phyloP scores from a whole-genome alignment of 2,888 invertebrate genomes.

The Biston betularia region DNA sequence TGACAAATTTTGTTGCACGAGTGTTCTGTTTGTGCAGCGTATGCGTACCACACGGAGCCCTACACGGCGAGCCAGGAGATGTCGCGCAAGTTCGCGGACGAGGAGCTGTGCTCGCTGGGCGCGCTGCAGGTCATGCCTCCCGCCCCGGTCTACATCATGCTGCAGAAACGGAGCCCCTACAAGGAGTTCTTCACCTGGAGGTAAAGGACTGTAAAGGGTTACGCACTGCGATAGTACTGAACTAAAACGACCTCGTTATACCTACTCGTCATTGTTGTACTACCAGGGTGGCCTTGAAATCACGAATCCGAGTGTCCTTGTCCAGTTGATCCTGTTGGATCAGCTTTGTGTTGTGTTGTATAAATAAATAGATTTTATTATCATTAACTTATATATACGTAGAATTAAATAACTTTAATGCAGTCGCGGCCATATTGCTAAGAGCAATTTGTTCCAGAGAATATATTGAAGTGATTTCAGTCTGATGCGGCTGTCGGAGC shows the following conservation, averaged over 20 bases:
- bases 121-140: slow-evolving; percentile 73
- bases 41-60: slow-evolving; percentile 84
- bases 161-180: slow-evolving; percentile 73
- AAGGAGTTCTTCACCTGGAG: slow-evolving; percentile 78
- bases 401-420: too few relatives aligned
- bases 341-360: too few relatives aligned
- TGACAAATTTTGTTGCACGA: too few relatives aligned
- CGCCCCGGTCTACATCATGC: slow-evolving; percentile 70
- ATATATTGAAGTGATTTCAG: slow-evolving; percentile 47
- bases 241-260: too few relatives aligned
- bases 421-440: too few relatives aligned
- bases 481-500: slow-evolving; percentile 70
- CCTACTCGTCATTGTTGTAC: not conserved
- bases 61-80: slow-evolving; percentile 79
- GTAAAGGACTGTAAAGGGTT: slow-evolving; percentile 44
- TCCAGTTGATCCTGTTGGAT: too few relatives aligned
- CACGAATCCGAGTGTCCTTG: too few relatives aligned
- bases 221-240: too few relatives aligned
- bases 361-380: too few relatives aligned
- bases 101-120: slow-evolving; percentile 80
- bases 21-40: slow-evolving; percentile 55
- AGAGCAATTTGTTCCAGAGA: too few relatives aligned
- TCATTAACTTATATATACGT: too few relatives aligned
- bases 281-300: not conserved
- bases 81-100: slow-evolving; percentile 71